phyloP scores from a whole-genome alignment of 2,888 invertebrate species.

The Tineola bisselliella region DNA sequence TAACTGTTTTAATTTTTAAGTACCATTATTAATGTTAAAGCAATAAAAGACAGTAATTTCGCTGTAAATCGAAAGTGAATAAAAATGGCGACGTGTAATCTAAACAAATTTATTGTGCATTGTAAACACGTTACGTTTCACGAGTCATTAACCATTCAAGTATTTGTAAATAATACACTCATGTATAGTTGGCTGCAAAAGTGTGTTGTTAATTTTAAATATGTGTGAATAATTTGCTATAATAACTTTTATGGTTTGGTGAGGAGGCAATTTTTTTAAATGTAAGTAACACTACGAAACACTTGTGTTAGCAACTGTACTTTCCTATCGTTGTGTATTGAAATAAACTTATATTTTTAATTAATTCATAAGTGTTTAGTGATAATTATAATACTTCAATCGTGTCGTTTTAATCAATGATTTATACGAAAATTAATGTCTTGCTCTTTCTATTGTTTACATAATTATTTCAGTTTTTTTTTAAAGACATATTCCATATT shows the following conservation, averaged over 20 bases:
- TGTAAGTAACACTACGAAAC: not conserved
- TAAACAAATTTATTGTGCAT: not conserved
- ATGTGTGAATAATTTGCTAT: too few relatives aligned
- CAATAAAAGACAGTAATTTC: not conserved
- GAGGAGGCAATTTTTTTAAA: too few relatives aligned
- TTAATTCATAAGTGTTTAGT: not conserved
- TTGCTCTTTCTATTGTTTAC: too few relatives aligned
- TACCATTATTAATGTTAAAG: conserved; percentile 1
- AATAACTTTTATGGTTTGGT: too few relatives aligned
- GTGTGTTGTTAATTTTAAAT: too few relatives aligned
- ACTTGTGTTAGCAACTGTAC: not conserved
- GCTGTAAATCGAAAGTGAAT: not conserved
- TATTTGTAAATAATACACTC: not conserved
- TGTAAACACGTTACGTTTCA: not conserved
- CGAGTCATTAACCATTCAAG: not conserved
- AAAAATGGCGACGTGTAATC: not conserved
- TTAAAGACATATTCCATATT: too few relatives aligned
- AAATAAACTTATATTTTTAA: conserved; percentile 1
- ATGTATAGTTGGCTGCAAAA: not conserved
- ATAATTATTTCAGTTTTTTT: too few relatives aligned
- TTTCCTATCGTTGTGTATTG: not conserved
- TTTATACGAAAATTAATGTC: not conserved
- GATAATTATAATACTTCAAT: not conserved
- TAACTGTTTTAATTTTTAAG: too few relatives aligned
- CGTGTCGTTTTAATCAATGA: not conserved